phyloP scores from a whole-genome alignment of 2,113 vertebrate species.

The Phrynocephalus versicolor region DNA sequence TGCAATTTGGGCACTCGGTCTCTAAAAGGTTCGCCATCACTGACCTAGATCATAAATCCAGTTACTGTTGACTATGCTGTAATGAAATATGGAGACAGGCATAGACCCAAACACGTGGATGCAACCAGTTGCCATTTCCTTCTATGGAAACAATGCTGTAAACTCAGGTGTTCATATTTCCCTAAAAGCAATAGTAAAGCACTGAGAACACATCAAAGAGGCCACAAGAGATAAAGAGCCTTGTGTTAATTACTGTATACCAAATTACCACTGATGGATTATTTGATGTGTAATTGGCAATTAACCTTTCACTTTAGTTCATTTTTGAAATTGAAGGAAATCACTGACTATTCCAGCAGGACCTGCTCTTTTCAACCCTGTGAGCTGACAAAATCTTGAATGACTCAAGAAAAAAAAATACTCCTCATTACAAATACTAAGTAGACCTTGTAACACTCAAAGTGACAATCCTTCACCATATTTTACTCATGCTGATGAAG shows the following conservation, averaged over 20 bases:
- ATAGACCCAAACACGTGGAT: neutral
- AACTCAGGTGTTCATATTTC: constrained; percentile 6
- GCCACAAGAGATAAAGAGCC: neutral
- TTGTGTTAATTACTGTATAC: neutral
- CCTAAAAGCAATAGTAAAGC: neutral
- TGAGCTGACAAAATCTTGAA: neutral
- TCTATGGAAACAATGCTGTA: neutral
- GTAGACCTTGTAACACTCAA: neutral
- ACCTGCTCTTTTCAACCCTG: neutral
- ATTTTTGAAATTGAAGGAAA: neutral
- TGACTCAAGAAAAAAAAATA: no score
- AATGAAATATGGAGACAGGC: neutral
- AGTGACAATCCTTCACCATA: neutral
- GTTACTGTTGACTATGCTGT: constrained; percentile 4
- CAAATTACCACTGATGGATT: neutral
- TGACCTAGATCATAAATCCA: constrained; percentile 9
- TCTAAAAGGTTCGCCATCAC: no score
- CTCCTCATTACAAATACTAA: neutral
- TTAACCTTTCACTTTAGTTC: neutral
- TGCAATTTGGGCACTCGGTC: no score
- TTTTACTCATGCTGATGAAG: neutral
- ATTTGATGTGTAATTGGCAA: neutral
- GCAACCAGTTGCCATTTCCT: neutral
- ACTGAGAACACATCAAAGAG: neutral
- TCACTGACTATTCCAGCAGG: neutral